Base-by-base conservation (phyloP, 2,888 invertebrate species). In the Smittia sp. region DNA sequence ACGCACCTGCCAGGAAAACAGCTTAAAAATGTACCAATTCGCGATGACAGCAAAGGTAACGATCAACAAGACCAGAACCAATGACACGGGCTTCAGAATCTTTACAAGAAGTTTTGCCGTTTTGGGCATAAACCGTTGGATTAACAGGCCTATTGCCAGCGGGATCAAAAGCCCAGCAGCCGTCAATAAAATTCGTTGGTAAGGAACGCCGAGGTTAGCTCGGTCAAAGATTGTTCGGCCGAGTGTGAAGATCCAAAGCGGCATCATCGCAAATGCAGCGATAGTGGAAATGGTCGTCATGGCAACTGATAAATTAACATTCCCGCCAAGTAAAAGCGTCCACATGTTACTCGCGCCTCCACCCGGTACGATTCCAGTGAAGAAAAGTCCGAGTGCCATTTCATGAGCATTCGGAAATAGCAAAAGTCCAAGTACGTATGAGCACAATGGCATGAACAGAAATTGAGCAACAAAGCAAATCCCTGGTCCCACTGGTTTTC, bases 261-360 rank as follows among this genome's bases (percentile, higher is more conserved):
- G 96, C 87, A 96, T 94, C 84, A 94, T 90, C 54, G 83, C 91
- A 27, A 73, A 73, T 0, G 73, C 41, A 6, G 73, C 73, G 11
- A 73, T 4, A 13, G 63, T 73, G 6, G 65, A 92, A 74, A 96
- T 84, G 7, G 96, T 89, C 0, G 98, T 98, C 97, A 98, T 96
- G 15, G 98, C 91, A 66, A 98, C 89, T 0, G 96, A 96, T 52
- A 98, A 85, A 80, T 96, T 92, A 4, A 98, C 87, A 83, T 98
- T 98, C 2, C 96, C 98, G 1, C 91, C 92, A 1, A 98, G 85
- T 15, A 98, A 87, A 76, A 93, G 89, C 0, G 96, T 92, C 96
- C 97, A 98, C 78, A 97, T 93, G 82, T 98, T 98, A 66, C 96
- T 96, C 24, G 96, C 96, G 0, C 97, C 98, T 0, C 98, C 95